Base-by-base conservation (phyloP, 2,113 vertebrate genomes). In the Leiothrix lutea region DNA sequence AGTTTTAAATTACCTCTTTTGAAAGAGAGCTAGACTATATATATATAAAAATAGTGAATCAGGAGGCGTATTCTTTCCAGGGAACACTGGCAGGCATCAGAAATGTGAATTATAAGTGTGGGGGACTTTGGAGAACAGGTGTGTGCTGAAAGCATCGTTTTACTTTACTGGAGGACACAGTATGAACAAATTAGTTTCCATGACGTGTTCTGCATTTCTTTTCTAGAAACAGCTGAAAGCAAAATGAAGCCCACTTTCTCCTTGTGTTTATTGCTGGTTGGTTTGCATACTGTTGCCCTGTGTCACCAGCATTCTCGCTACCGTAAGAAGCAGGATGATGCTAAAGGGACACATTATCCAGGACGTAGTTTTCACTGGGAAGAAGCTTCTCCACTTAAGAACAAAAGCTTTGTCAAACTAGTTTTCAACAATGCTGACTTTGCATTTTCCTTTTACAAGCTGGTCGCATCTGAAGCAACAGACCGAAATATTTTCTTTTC, bases 401-500 rank as follows among this genome's bases (percentile, higher is more conserved):
- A 70, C 20, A 92, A 91, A 21, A 81, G 88, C 11, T 88, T 28
- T 77, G 18, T 57, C 35, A n/a, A 72, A 19, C 3, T 99, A 6
- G 31, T 94, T 28, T 12, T 92, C 23, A 95, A 80, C 64, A 98
- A 99, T 13, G 85, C 95, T 25, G 97, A 98, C 81, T 99, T 99
- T 42, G 97, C 97, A 51, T 98, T 99, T 53, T 73, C 96, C 35
- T 96, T 99, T 75, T 99, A 99, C 94, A 98, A 98, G 91, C 75
- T 92, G 15, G 91, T 99, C 2, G 67, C 86, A 35, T 91, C 97
- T 0, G 88, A 96, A 51, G 51, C 12, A 54, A 92, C 20, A 0
- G 8, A 48, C 26, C 50, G 93, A 90, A 99, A 99, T 92, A 79
- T 99, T 95, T 98, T 99, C 97, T 99, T 98, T 93, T 99, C 99